These are phyloP conservation scores for Trissolcus brochymenae DNA, from an alignment of 2,888 invertebrate genomes.

Conservation along the genomic window DNA sequence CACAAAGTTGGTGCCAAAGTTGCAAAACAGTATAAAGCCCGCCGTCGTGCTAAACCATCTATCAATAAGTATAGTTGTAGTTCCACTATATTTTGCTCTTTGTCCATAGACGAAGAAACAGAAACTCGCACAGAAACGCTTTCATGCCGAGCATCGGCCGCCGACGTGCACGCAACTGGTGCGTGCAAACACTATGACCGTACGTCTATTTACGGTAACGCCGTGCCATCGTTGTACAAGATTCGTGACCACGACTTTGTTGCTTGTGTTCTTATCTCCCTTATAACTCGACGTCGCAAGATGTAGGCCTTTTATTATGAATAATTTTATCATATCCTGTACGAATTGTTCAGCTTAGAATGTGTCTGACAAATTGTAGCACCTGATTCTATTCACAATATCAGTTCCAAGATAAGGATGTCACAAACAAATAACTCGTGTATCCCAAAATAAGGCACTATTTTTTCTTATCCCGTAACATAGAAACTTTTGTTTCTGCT, in stretches of 20 bases:
- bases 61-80: conserved; percentile 44
- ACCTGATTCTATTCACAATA: not conserved
- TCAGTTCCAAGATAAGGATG: not conserved
- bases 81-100: conserved; percentile 33
- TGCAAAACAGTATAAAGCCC: conserved; percentile 36
- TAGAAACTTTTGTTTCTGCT: too few relatives aligned
- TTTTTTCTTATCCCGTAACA: too few relatives aligned
- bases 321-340: conserved; percentile 11
- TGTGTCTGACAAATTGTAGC: not conserved
- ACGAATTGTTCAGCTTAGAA: not conserved
- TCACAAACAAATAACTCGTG: too few relatives aligned
- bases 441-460: too few relatives aligned
- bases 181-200: conserved; percentile 55
- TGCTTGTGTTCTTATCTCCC: conserved; percentile 29
- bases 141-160: conserved; percentile 31
- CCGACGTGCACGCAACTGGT: conserved; percentile 50
- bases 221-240: conserved; percentile 40
- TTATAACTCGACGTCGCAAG: conserved; percentile 4
- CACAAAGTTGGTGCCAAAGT: conserved; percentile 32
- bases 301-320: conserved; percentile 12
- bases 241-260: conserved; percentile 47
- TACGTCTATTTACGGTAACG: conserved; percentile 59
- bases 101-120: conserved; percentile 24
- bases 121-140: conserved; percentile 42
- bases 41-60: conserved; percentile 28